Percentiles rank a stretch among this genome's conserved stretches.
These are phyloP conservation scores for Drosophila ezoana DNA, from an alignment of 2,888 invertebrate genomes.

Conservation along the genomic window DNA sequence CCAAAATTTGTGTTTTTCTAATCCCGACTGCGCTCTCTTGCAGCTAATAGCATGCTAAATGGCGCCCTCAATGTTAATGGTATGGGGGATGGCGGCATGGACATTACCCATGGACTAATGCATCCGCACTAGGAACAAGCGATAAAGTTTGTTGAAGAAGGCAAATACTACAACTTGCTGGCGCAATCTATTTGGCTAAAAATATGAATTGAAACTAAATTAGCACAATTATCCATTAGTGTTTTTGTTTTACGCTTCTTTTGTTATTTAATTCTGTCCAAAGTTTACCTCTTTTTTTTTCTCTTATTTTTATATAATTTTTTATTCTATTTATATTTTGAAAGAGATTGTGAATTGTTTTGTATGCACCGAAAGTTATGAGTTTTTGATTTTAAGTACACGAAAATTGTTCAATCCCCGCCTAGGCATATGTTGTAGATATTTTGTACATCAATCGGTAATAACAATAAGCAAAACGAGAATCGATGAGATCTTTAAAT, in stretches of 20 bases:
- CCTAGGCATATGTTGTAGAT: slow-evolving; percentile 38
- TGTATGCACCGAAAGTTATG: slow-evolving; percentile 12
- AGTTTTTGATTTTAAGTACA: slow-evolving; percentile 21
- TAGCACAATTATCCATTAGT: slow-evolving; percentile 26
- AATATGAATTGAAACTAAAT: slow-evolving; percentile 36
- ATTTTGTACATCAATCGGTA: slow-evolving; percentile 39
- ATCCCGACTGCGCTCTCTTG: slow-evolving; percentile 42
- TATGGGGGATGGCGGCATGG: slow-evolving; percentile 90
- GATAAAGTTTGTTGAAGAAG: slow-evolving; percentile 18
- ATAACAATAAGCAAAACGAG: slow-evolving; percentile 18
- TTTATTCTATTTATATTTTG: slow-evolving; percentile 41
- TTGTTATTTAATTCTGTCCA: slow-evolving; percentile 37
- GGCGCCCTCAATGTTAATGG: slow-evolving; percentile 91
- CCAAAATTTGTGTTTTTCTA: neutral
- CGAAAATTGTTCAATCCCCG: slow-evolving; percentile 30
- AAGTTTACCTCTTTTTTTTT: slow-evolving; percentile 20
- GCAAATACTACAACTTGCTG: slow-evolving; percentile 40
- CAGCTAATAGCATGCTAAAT: slow-evolving; percentile 90
- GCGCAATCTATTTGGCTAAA: slow-evolving; percentile 29
- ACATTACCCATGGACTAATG: slow-evolving; percentile 86
- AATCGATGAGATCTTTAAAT: slow-evolving; percentile 29
- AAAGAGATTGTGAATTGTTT: slow-evolving; percentile 26
- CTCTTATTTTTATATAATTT: slow-evolving; percentile 20
- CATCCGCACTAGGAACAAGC: slow-evolving; percentile 66
- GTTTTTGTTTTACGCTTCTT: slow-evolving; percentile 20